phyloP scores from a whole-genome alignment of 2,797 vertebrate genomes.

The Craterocephalus amniculus region DNA sequence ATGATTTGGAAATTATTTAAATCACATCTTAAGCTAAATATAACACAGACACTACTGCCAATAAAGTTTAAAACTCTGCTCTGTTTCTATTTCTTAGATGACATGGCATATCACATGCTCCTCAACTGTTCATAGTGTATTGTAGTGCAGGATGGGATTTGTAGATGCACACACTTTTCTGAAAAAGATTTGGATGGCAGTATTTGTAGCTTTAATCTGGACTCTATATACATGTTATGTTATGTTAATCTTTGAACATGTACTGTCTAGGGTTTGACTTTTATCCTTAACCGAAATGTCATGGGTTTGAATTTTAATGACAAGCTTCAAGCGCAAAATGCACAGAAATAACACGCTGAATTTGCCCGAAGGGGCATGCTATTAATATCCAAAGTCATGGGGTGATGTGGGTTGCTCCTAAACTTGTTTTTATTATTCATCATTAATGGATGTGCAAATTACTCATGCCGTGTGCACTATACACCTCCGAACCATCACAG shows the following conservation, averaged over 20 bases:
- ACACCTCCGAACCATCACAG: background rate
- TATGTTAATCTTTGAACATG: background rate
- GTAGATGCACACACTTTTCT: background rate
- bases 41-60: too few species aligned
- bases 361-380: background rate
- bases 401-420: background rate
- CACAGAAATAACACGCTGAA: background rate
- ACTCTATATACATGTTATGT: background rate
- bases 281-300: background rate
- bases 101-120: background rate
- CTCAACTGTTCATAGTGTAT: background rate
- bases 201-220: background rate
- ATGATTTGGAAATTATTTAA: too few species aligned
- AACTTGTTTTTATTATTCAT: background rate
- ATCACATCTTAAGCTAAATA: too few species aligned
- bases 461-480: background rate
- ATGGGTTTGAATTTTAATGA: background rate
- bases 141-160: background rate
- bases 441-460: constrained; percentile 4
- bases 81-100: background rate
- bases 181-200: background rate
- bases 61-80: too few species aligned
- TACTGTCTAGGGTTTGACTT: background rate
- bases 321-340: background rate
- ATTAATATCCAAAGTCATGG: background rate